phyloP scores from a whole-genome alignment of 1,140 invertebrate species.

The Megalonaias nervosa region DNA sequence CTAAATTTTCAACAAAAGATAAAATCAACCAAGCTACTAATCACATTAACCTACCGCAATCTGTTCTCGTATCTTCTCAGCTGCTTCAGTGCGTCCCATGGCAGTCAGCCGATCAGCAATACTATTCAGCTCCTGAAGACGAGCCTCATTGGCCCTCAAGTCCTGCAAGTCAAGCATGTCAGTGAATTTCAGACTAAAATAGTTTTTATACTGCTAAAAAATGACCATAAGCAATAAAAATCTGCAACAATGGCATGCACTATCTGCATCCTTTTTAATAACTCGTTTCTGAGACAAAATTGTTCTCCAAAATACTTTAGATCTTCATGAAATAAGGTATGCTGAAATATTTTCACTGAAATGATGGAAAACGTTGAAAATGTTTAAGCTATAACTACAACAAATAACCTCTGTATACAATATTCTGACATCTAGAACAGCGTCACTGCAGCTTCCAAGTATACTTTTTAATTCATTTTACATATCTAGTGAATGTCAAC shows the following conservation, averaged over 20 bases:
- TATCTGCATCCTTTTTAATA: background rate
- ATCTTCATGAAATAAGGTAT: too few species aligned
- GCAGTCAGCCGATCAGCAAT: constrained; percentile 91
- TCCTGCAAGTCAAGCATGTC: constrained; percentile 75
- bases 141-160: constrained; percentile 96
- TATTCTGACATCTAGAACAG: too few species aligned
- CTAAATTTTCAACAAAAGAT: too few species aligned
- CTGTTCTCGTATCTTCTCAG: constrained; percentile 98
- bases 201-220: background rate
- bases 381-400: too few species aligned
- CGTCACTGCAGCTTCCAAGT: too few species aligned
- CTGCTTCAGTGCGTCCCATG: constrained; percentile 98
- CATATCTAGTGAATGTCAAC: too few species aligned
- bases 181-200: background rate
- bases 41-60: constrained; percentile 80
- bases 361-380: too few species aligned
- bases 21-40: background rate
- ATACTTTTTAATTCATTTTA: too few species aligned
- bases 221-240: background rate
- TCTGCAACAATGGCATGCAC: background rate
- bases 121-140: constrained; percentile 77
- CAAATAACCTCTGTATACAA: too few species aligned
- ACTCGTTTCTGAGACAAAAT: too few species aligned
- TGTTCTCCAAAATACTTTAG: too few species aligned
- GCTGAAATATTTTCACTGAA: too few species aligned